Percentiles rank a stretch among this genome's conserved stretches.
Conservation (phyloP, 2,797 vertebrate genomes). For the Thamnophis elegans region DNA sequence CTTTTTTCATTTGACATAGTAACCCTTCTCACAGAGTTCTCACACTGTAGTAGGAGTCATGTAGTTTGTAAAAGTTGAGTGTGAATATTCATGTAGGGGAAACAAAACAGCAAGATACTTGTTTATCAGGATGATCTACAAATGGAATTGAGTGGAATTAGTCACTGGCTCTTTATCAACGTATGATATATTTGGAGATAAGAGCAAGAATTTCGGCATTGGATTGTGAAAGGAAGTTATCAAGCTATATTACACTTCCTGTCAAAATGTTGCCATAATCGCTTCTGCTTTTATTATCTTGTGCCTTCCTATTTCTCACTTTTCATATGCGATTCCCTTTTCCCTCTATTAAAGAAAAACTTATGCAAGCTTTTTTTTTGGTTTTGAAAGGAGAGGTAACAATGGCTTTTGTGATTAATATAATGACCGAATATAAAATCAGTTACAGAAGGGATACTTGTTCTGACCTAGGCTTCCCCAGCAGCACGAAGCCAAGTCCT, state of each 20-base stretch:
- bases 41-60: neutral
- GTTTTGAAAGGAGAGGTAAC: neutral
- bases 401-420: slow-evolving; percentile 13
- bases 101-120: neutral
- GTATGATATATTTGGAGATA: neutral
- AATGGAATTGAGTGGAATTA: slow-evolving; percentile 14
- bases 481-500: no score
- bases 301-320: slow-evolving; percentile 7
- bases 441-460: neutral
- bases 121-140: slow-evolving; percentile 7
- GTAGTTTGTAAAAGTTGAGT: slow-evolving; percentile 27
- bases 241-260: slow-evolving; percentile 16
- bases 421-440: neutral
- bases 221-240: slow-evolving; percentile 18
- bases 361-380: neutral
- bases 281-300: neutral
- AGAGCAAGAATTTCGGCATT: neutral
- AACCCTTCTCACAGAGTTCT: neutral
- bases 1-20: neutral
- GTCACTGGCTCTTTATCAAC: neutral
- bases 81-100: slow-evolving; percentile 34
- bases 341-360: neutral
- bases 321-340: neutral
- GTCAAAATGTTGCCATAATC: neutral
- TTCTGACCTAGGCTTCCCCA: no score